phyloP scores from a whole-genome alignment of 2,113 vertebrate species.

The Callorhinus ursinus region DNA sequence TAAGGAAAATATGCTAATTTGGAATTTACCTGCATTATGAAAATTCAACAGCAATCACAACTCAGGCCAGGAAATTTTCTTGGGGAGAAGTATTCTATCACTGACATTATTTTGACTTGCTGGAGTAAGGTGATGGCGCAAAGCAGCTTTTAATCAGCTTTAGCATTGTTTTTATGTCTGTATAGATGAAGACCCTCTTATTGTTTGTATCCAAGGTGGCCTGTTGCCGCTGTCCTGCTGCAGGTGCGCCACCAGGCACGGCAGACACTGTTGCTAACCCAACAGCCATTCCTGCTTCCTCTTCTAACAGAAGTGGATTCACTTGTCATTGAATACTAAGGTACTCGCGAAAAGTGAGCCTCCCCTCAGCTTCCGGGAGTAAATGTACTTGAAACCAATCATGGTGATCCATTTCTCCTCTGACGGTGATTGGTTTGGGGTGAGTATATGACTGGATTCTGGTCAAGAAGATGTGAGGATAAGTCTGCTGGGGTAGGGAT shows the following conservation, averaged over 20 bases:
- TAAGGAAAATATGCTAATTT: not conserved
- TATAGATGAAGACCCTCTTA: not conserved
- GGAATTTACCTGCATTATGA: not conserved
- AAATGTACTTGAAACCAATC: not conserved
- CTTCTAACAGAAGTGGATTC: not conserved
- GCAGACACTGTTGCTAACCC: not conserved
- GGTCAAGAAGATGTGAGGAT: not conserved
- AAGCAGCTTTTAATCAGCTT: not conserved
- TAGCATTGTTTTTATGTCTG: not conserved
- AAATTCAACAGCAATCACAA: not conserved
- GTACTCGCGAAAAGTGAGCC: not conserved
- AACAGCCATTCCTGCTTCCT: not conserved
- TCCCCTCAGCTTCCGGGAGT: not conserved
- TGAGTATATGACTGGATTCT: not conserved
- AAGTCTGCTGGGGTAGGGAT: not conserved
- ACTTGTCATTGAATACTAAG: not conserved
- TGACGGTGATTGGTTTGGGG: not conserved
- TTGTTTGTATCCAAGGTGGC: not conserved
- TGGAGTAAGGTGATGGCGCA: not conserved
- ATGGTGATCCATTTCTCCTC: not conserved
- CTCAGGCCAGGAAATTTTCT: not conserved
- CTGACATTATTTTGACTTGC: not conserved
- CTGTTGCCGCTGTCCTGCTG: fast-evolving
- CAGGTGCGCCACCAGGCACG: too few species aligned
- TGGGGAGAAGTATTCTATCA: not conserved